Percentiles rank a stretch among this genome's conserved stretches.
Evolutionary conservation across 2,888 invertebrate genomes (phyloP).

Genomic region (Thymelicus sylvestris): DNA sequence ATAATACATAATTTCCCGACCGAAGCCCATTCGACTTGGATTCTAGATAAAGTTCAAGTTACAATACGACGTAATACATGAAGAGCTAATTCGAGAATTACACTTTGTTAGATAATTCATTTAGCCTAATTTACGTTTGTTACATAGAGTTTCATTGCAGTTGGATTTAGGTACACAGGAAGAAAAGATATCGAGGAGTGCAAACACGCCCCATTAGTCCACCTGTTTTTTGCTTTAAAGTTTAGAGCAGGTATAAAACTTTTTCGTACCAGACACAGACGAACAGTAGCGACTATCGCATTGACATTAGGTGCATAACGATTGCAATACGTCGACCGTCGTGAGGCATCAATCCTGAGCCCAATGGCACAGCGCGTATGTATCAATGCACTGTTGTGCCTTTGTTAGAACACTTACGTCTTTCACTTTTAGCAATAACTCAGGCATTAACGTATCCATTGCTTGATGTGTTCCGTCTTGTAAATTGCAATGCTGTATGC

Average conservation of each 20-base stretch:
- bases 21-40: no score
- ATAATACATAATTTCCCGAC: no score
- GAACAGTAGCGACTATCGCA: constrained; percentile 67
- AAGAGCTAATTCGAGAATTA: no score
- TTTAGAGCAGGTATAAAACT: constrained; percentile 60
- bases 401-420: constrained; percentile 45
- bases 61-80: no score
- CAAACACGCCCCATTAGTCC: constrained; percentile 1
- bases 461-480: constrained; percentile 15
- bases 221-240: constrained; percentile 15
- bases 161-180: background rate
- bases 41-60: no score
- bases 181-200: background rate
- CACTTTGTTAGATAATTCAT: no score
- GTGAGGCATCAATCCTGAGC: constrained; percentile 74
- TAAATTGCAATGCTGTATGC: background rate
- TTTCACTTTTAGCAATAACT: constrained; percentile 24
- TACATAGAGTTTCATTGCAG: background rate
- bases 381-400: constrained; percentile 66
- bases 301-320: constrained; percentile 81
- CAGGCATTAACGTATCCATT: constrained; percentile 32
- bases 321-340: constrained; percentile 76
- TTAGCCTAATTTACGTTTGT: no score
- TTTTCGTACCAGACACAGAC: constrained; percentile 63
- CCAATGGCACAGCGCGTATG: constrained; percentile 73